Evolutionary conservation across 2,888 invertebrate species (phyloP), one percentile per base, ranked within the genome.

Genomic region (Barypeithes pellucidus): DNA sequence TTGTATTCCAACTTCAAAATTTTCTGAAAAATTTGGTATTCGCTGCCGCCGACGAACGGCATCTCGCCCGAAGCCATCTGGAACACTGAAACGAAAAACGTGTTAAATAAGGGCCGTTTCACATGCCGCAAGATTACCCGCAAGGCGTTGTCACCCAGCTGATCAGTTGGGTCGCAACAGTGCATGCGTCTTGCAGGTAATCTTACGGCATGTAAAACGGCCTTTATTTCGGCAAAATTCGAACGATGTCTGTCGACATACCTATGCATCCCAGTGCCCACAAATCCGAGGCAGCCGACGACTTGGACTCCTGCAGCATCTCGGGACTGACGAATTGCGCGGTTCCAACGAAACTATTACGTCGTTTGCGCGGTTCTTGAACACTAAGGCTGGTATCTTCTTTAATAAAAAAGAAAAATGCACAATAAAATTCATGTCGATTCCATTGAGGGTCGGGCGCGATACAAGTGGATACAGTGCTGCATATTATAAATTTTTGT

Each of bases 291-390:
- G 95, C 91, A 67, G 90, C 90, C 59, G 92, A 91, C 65, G 93
- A 91, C 1, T 91, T 91, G 73, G 93, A 91, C 83, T 94, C 93
- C 73, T 92, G 94, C 62, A 99, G 88, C 75, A 99, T 90, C 88
- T 99, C 99, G 2, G 99, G 99, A 69, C 98, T 98, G 0, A 99
- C 98, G 86, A 99, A 99, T 85, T 99, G 98, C 1, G 99, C 98
- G 11, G 99, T 99, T 61, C 99, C 99, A 12, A 99, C 99, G 87
- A 99, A 99, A 47, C 77, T 75, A 22, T 69, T 71, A 60, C 74
- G 67, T 67, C 69, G 52, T n/a, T 89, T 87, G 67, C 89, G 87
- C 70, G 76, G 72, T 69, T 66, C 67, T 57, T 52, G 67, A 62
- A 68, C 70, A 76, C 80, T 81, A 70, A 75, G 79, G 66, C 77